Base-by-base conservation (phyloP, 2,888 invertebrate genomes). In the Cryptophagus acutangulus region DNA sequence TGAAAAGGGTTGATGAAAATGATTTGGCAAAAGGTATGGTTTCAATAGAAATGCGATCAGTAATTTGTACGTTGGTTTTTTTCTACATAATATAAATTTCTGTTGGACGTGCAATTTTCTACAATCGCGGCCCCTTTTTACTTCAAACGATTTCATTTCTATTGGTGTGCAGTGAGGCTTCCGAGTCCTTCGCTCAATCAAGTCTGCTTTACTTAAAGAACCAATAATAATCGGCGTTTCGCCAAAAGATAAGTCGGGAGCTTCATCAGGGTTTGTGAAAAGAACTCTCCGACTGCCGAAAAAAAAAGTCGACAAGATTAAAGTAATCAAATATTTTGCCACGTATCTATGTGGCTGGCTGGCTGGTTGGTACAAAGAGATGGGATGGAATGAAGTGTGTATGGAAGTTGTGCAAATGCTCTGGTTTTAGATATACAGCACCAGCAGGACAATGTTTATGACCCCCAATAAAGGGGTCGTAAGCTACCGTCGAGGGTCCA, bases 171-270 rank as follows among this genome's bases (percentile, higher is more conserved):
- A 38, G 31, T 37, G 39, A 41, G 37, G 33, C 38, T 41, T 42
- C 43, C 33, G 31, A 40, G 41, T 39, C 41, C 34, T 46, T 47
- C 55, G 53, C 55, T 58, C 55, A 58, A 60, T 60, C 58, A 57
- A 52, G 45, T 43, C 49, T 41, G 41, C 47, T 46, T 48, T 49
- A 45, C 45, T 54, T 46, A 54, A 47, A 46, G 50, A 52, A 55
- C 47, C 52, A 51, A 54, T 57, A 55, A 54, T 57, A 58, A 59
- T 58, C 57, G 55, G 53, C 46, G 54, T 54, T 57, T 54, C 55
- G n/a, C n/a, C n/a, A 49, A 54, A 52, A 57, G 57, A 55, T 57
- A 56, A 58, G 54, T 54, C 55, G 42, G 52, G 12, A 10, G 13
- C 29, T 29, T 29, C 29, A 29, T 29, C 8, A 10, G 8, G 5